phyloP scores from a whole-genome alignment of 2,888 invertebrate species.

The Philonicus albiceps region DNA sequence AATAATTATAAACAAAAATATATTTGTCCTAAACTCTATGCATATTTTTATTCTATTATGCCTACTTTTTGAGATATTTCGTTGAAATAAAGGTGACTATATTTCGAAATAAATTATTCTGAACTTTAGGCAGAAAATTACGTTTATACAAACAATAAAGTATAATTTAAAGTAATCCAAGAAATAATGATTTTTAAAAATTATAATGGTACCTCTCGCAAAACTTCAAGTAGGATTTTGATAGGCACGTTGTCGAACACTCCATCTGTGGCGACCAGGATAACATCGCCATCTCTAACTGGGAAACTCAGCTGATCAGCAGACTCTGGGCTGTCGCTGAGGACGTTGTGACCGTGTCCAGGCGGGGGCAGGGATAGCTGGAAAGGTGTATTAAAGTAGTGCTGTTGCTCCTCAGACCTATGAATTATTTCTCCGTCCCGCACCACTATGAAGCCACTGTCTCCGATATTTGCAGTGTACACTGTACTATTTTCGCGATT shows the following conservation, averaged over 20 bases:
- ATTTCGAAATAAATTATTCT: too few relatives aligned
- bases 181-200: not conserved
- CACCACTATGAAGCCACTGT: conserved; percentile 96
- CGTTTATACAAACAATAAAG: not conserved
- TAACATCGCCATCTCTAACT: conserved; percentile 90
- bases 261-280: conserved; percentile 96
- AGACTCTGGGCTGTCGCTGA: conserved; percentile 92
- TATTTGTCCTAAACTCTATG: too few relatives aligned
- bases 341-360: conserved; percentile 83
- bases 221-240: conserved; percentile 84
- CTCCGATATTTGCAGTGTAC: conserved; percentile 98
- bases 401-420: conserved; percentile 95
- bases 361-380: conserved; percentile 95
- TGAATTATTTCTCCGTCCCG: conserved; percentile 87
- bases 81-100: too few relatives aligned
- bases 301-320: conserved; percentile 88
- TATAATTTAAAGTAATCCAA: not conserved
- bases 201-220: conserved; percentile 69
- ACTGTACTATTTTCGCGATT: conserved; percentile 89
- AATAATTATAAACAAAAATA: too few relatives aligned
- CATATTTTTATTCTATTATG: too few relatives aligned
- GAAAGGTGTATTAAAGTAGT: conserved; percentile 99
- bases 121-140: too few relatives aligned
- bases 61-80: too few relatives aligned
- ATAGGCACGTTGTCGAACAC: conserved; percentile 98